Conservation (phyloP, 2,797 vertebrate genomes). For the Labroides dimidiatus region DNA sequence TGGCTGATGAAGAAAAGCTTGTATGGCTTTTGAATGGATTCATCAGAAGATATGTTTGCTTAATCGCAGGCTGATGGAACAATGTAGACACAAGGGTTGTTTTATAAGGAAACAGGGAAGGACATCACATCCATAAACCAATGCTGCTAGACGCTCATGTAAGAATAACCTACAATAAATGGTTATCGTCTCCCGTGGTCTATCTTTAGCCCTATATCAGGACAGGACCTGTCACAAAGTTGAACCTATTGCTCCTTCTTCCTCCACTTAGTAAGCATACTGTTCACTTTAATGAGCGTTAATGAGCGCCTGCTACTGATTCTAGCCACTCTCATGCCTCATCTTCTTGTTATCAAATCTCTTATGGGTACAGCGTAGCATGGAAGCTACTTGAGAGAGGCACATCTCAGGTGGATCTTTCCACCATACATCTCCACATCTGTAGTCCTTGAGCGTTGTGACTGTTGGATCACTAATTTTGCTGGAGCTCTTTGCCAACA, state of each 20-base stretch:
- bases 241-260: slow-evolving; percentile 39
- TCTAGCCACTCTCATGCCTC: slow-evolving; percentile 56
- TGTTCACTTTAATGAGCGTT: slow-evolving; percentile 65
- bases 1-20: slow-evolving; percentile 61
- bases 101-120: slow-evolving; percentile 11
- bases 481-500: slow-evolving; percentile 49
- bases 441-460: slow-evolving; percentile 59
- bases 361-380: slow-evolving; percentile 52
- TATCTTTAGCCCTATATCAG: slow-evolving; percentile 57
- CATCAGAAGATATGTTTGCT: slow-evolving; percentile 62
- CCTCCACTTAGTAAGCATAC: slow-evolving; percentile 59
- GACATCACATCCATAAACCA: slow-evolving; percentile 30
- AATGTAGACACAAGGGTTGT: neutral
- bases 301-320: slow-evolving; percentile 67
- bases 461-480: slow-evolving; percentile 74
- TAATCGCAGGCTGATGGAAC: slow-evolving; percentile 28
- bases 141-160: slow-evolving; percentile 18
- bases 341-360: slow-evolving; percentile 76
- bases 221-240: slow-evolving; percentile 49
- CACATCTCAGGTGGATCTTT: slow-evolving; percentile 59
- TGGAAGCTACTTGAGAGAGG: slow-evolving; percentile 61
- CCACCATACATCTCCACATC: slow-evolving; percentile 65
- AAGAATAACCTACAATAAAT: slow-evolving; percentile 26
- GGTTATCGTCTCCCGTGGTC: slow-evolving; percentile 29
- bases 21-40: slow-evolving; percentile 33